Percentiles rank a stretch among this genome's conserved stretches.
These are phyloP conservation scores for Neodiprion virginianus DNA, from an alignment of 1,140 invertebrate species.

Conservation along the genomic window DNA sequence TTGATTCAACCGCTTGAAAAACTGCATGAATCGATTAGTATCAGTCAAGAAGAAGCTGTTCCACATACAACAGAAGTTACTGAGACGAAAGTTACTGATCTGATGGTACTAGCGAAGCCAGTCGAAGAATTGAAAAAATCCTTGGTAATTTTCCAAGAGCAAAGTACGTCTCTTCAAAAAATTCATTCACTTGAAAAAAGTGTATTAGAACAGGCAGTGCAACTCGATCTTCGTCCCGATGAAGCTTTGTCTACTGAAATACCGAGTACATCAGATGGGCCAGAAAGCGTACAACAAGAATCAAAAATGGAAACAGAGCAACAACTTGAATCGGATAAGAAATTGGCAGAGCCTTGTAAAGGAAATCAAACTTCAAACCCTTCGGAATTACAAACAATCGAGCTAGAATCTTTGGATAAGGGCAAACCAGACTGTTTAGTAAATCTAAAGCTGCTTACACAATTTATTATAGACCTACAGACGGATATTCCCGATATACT, in stretches of 20 bases:
- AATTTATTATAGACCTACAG: not conserved
- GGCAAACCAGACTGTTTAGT: not conserved
- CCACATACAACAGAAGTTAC: not conserved
- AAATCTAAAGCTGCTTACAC: not conserved
- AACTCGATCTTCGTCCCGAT: not conserved
- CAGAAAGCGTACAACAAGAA: constrained; percentile 8
- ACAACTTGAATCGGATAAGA: not conserved
- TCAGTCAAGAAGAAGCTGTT: constrained; percentile 12
- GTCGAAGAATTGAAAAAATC: constrained; percentile 6
- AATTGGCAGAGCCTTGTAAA: not conserved
- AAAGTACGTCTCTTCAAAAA: not conserved
- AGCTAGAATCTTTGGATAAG: not conserved
- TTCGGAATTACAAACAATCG: not conserved
- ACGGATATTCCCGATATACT: not conserved
- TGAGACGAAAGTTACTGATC: not conserved
- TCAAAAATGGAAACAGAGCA: constrained; percentile 12
- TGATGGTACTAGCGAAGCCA: not conserved
- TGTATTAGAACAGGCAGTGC: not conserved
- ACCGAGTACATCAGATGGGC: constrained; percentile 17
- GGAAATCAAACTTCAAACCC: not conserved
- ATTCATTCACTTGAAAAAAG: not conserved
- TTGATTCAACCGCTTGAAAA: constrained; percentile 1
- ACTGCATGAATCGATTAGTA: not conserved
- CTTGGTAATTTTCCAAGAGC: not conserved
- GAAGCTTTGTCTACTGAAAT: constrained; percentile 22